phyloP scores from a whole-genome alignment of 2,797 vertebrate genomes.

The Buphagus erythrorhynchus region DNA sequence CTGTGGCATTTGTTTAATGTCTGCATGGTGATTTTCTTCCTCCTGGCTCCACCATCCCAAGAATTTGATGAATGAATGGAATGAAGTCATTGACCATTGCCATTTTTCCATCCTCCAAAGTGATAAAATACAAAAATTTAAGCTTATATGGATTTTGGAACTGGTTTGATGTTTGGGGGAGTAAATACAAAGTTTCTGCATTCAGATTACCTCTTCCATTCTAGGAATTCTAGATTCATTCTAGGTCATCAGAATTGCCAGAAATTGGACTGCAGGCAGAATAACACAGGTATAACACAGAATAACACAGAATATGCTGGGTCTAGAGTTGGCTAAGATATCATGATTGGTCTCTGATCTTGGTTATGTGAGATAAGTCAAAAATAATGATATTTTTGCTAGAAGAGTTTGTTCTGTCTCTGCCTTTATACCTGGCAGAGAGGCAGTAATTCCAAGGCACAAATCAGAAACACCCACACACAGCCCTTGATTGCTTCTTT shows the following conservation, averaged over 20 bases:
- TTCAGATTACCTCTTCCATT: neutral
- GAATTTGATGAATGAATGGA: neutral
- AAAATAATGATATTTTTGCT: conserved; percentile 22
- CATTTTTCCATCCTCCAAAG: neutral
- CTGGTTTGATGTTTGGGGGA: neutral
- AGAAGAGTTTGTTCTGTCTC: conserved; percentile 39
- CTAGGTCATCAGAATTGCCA: neutral
- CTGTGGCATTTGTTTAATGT: neutral
- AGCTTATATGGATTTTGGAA: neutral
- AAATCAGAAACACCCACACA: conserved; percentile 15
- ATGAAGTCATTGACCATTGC: neutral
- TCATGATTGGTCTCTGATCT: neutral
- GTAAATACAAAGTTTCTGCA: neutral
- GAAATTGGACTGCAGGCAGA: neutral
- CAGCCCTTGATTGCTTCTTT: conserved; percentile 33
- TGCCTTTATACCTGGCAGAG: conserved; percentile 46
- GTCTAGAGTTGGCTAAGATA: neutral
- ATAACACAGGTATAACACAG: neutral
- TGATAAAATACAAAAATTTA: neutral
- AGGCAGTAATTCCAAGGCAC: conserved; percentile 35
- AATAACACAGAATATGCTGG: neutral
- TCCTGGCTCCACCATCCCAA: neutral
- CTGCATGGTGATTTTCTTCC: neutral
- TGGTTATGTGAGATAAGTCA: neutral
- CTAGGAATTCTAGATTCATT: too few relatives aligned